Evolutionary conservation across 2,797 vertebrate species (phyloP).

Genomic region (Sebastes aleutianus): DNA sequence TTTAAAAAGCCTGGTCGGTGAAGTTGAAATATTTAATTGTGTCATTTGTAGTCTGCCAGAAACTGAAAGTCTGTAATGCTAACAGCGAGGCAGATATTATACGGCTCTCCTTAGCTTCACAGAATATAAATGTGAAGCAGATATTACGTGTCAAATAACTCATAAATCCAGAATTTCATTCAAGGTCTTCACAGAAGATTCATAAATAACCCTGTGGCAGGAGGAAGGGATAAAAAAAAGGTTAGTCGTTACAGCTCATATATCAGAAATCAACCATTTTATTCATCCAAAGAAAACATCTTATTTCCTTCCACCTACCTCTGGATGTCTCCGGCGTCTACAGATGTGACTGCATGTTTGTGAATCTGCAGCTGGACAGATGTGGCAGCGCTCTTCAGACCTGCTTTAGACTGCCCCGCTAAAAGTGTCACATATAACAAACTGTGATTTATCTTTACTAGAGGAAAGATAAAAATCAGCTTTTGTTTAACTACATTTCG

Average conservation of each 20-base stretch:
- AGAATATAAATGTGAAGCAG: not conserved
- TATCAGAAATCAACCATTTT: not conserved
- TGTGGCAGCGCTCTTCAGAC: slow-evolving; percentile 80
- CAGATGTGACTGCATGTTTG: slow-evolving; percentile 69
- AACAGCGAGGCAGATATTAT: not conserved
- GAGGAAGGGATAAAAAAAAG: slow-evolving; percentile 47
- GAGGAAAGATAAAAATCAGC: rapidly evolving
- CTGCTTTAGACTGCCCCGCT: slow-evolving; percentile 77
- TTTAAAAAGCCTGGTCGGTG: not conserved
- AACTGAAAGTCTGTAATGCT: not conserved
- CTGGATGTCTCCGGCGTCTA: slow-evolving; percentile 71
- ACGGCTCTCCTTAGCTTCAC: not conserved
- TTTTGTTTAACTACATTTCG: too few species aligned
- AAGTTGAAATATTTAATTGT: not conserved
- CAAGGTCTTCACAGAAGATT: slow-evolving; percentile 85
- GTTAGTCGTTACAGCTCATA: not conserved
- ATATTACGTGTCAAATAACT: not conserved
- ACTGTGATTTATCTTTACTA: not conserved
- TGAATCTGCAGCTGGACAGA: slow-evolving; percentile 82
- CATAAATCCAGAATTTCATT: slow-evolving; percentile 83
- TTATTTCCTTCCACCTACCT: slow-evolving; percentile 75
- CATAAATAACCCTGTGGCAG: slow-evolving; percentile 84
- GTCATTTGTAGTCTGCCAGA: not conserved
- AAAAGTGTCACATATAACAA: not conserved
- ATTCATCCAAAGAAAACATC: not conserved